Evolutionary conservation across 2,888 invertebrate species (phyloP).

Genomic region (Diogma glabrata): DNA sequence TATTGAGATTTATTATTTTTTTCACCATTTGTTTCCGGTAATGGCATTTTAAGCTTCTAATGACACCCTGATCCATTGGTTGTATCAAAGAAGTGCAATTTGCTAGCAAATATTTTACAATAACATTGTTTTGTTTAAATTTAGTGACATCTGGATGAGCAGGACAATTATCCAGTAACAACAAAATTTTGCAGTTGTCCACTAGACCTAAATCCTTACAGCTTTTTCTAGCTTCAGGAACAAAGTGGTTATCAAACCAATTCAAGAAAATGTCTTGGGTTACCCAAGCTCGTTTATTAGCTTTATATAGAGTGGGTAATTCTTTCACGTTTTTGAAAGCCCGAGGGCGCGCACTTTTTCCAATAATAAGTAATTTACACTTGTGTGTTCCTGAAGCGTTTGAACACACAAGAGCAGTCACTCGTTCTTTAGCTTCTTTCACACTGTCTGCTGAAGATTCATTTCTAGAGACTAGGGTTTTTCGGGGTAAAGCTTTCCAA

Average conservation of each 20-base stretch:
- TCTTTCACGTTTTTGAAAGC: too few species aligned
- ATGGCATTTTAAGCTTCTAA: neutral
- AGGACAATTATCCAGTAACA: neutral
- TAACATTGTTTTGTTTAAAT: neutral
- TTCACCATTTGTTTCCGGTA: neutral
- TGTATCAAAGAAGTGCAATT: neutral
- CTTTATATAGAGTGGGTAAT: neutral
- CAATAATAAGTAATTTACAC: neutral
- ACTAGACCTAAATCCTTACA: neutral
- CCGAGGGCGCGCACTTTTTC: neutral
- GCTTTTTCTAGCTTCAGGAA: neutral
- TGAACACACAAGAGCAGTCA: neutral
- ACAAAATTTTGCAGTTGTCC: neutral
- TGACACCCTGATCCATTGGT: neutral
- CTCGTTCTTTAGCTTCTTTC: neutral
- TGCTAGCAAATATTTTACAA: neutral
- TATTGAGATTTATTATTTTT: slow-evolving; percentile 3
- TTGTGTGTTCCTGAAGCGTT: neutral
- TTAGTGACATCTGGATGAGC: neutral
- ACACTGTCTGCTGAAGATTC: neutral
- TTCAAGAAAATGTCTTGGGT: neutral
- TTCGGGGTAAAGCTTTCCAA: neutral
- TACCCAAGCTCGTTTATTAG: neutral
- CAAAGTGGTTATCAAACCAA: slow-evolving; percentile 3
- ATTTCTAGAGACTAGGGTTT: neutral